These are phyloP conservation scores for Anthoptus insignis DNA, from an alignment of 2,888 invertebrate genomes.

Conservation along the genomic window DNA sequence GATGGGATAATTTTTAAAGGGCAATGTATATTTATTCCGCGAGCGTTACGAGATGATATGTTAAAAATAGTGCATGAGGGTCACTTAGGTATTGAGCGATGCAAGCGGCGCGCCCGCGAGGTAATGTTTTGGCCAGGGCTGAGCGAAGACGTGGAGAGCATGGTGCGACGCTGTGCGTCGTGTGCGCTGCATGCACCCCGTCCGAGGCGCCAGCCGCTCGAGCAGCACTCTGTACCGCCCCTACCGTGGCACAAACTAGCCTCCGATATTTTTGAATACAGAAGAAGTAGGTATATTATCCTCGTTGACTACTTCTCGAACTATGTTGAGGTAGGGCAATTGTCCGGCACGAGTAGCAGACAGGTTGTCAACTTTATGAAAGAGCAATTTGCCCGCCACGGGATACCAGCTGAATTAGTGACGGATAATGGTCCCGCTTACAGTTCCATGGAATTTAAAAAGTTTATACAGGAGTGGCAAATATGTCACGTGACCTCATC, in stretches of 20 bases:
- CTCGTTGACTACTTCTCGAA: constrained; percentile 35
- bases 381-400: constrained; percentile 38
- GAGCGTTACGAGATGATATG: constrained; percentile 44
- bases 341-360: constrained; percentile 15
- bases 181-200: constrained; percentile 39
- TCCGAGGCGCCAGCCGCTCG: constrained; percentile 32
- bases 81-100: constrained; percentile 52
- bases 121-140: constrained; percentile 56
- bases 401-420: constrained; percentile 33
- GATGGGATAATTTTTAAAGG: constrained; percentile 50
- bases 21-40: constrained; percentile 50
- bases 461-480: constrained; percentile 33
- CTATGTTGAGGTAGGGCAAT: constrained; percentile 37
- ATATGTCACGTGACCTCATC: constrained; percentile 34
- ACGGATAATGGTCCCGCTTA: constrained; percentile 40
- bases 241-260: constrained; percentile 46
- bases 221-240: constrained; percentile 15
- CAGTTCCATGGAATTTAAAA: constrained; percentile 34
- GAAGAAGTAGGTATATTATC: constrained; percentile 29
- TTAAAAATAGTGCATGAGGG: constrained; percentile 51
- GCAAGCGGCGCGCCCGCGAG: constrained; percentile 51
- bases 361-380: constrained; percentile 30
- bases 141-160: constrained; percentile 46
- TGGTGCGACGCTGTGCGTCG: constrained; percentile 45
- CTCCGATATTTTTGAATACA: constrained; percentile 45